Conservation (phyloP, 2,113 vertebrate species). For the Equus przewalskii region DNA sequence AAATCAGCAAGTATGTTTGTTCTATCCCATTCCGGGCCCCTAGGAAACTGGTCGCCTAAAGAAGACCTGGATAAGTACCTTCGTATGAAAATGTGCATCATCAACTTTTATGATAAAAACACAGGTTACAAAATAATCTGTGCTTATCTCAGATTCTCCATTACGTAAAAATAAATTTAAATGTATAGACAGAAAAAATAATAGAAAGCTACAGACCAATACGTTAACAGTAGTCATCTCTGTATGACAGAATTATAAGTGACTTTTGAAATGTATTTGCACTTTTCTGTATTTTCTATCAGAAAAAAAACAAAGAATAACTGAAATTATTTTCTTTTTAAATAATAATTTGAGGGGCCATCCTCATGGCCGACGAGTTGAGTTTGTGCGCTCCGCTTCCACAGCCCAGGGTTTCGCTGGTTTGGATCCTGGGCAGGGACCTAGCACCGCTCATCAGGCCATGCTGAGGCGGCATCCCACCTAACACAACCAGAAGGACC, state of each 20-base stretch:
- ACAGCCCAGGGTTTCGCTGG: too few species aligned
- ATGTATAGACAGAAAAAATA: background rate
- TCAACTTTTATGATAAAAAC: conserved; percentile 5
- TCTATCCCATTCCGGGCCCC: background rate
- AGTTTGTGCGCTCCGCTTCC: too few species aligned
- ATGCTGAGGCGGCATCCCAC: too few species aligned
- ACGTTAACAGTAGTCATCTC: background rate
- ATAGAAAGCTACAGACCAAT: background rate
- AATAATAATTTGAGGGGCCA: background rate
- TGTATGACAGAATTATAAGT: background rate
- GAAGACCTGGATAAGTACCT: background rate
- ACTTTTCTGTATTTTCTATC: conserved; percentile 17
- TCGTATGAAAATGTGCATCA: background rate
- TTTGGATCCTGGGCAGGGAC: too few species aligned
- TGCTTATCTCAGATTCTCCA: background rate
- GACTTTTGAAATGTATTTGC: background rate
- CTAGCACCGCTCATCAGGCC: too few species aligned
- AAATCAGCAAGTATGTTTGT: conserved; percentile 55
- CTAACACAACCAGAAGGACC: too few species aligned
- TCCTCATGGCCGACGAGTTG: too few species aligned
- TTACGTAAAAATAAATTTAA: conserved; percentile 1
- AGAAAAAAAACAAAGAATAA: background rate
- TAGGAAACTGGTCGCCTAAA: background rate
- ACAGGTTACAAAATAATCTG: background rate
- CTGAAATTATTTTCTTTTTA: conserved; percentile 1